These are phyloP conservation scores for Helogale parvula DNA, from an alignment of 2,113 vertebrate species.

Conservation along the genomic window DNA sequence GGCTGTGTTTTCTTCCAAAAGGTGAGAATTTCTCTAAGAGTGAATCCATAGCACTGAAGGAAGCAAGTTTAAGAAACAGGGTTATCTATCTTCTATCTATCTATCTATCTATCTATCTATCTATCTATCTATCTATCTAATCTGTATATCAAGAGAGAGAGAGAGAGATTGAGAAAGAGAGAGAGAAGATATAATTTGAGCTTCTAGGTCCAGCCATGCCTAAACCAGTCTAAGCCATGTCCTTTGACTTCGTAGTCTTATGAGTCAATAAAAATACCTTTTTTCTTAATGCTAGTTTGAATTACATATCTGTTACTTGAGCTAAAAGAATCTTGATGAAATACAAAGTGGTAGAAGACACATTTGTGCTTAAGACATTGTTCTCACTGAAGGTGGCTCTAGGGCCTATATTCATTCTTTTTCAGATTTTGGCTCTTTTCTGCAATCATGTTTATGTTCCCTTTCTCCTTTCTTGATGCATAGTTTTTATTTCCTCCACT, in stretches of 20 bases:
- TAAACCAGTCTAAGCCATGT: not conserved
- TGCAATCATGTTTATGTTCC: not conserved
- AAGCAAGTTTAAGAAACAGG: not conserved
- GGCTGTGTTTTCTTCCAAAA: not conserved
- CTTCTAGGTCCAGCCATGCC: not conserved
- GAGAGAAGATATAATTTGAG: not conserved
- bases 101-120: not conserved
- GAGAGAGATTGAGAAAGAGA: not conserved
- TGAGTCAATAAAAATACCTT: not conserved
- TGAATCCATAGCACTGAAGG: not conserved
- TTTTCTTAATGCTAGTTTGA: not conserved
- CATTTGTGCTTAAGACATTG: not conserved
- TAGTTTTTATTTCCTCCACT: not conserved
- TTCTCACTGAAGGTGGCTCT: not conserved
- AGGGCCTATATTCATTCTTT: not conserved
- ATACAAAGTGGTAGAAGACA: not conserved
- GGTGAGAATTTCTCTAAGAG: not conserved
- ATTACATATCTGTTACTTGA: not conserved
- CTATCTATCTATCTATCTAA: not conserved
- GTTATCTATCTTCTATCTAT: not conserved
- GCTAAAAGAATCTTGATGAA: not conserved
- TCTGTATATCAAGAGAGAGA: not conserved
- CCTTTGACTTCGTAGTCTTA: not conserved
- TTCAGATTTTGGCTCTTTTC: not conserved
- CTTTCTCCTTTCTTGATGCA: not conserved